Percentiles rank a stretch among this genome's conserved stretches.
These are phyloP conservation scores for Coreoperca whiteheadi DNA, from an alignment of 2,113 vertebrate genomes.

Conservation along the genomic window DNA sequence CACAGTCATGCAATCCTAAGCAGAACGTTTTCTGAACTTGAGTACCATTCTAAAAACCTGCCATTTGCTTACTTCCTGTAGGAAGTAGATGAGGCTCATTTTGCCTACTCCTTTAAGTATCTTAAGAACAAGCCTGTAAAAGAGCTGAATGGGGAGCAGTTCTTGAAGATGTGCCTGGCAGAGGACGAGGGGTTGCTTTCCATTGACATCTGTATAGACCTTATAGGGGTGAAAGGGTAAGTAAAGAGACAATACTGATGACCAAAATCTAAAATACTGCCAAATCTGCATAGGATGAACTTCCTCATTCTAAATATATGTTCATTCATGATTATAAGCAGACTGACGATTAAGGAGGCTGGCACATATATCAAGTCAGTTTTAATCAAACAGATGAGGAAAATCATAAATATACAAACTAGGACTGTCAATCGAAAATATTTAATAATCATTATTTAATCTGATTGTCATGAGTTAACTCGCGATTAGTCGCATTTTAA, in stretches of 20 bases:
- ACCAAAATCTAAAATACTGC: not conserved
- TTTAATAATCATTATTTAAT: too few relatives aligned
- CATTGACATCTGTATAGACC: slow-evolving; percentile 96
- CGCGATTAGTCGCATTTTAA: too few relatives aligned
- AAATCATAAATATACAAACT: slow-evolving; percentile 7
- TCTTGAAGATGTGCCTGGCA: slow-evolving; percentile 95
- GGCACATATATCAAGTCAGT: not conserved
- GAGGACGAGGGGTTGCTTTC: slow-evolving; percentile 92
- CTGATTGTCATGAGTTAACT: too few relatives aligned
- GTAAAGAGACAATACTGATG: not conserved
- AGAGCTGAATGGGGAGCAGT: slow-evolving; percentile 96
- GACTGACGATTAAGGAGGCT: not conserved
- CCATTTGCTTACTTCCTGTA: slow-evolving; percentile 58
- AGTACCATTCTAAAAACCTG: not conserved
- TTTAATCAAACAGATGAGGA: not conserved
- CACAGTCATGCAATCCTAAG: rapidly evolving
- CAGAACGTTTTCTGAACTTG: not conserved
- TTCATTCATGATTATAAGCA: not conserved
- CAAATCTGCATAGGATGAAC: not conserved
- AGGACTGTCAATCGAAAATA: too few relatives aligned
- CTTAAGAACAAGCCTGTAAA: slow-evolving; percentile 98
- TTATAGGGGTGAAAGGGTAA: slow-evolving; percentile 96
- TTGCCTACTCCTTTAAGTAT: slow-evolving; percentile 97
- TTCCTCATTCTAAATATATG: not conserved
- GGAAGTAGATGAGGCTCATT: slow-evolving; percentile 97